Base-by-base conservation (phyloP, 2,113 vertebrate genomes). In the Callocephalon fimbriatum region DNA sequence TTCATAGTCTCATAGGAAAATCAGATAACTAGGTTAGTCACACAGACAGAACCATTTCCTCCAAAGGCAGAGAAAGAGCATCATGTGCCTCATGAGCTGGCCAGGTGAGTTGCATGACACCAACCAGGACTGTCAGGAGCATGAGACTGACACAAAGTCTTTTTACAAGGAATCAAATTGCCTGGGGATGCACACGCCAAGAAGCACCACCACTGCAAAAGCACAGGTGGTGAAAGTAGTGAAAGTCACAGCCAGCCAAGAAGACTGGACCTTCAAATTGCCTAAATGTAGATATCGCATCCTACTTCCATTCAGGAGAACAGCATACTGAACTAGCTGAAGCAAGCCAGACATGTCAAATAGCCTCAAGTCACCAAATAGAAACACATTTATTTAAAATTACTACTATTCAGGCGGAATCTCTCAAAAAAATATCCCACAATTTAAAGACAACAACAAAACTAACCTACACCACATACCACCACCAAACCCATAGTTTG, bases 401-500 rank as follows among this genome's bases (percentile, higher is more conserved):
- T 27, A 62, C 13, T 65, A 14, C 29, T 50, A 5, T 6, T 82
- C 7, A 12, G 38, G 17, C 14, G 51, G 15, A 82, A 85, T 26
- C 10, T 40, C n/a, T 44, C 9, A 0, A 0, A 15, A 86, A 86
- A 74, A 47, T 6, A 75, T 10, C 9, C 18, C 35, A 45, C 2
- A 22, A 29, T 13, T 82, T 35, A 40, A 75, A 72, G 71, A 9
- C 5, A 62, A n/a, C 0, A 7, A n/a, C 1, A 7, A 17, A 23
- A 62, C 51, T 15, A 37, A 4, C 1, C 14, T 32, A 56, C 20
- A 47, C 2, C 12, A 21, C 51, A 31, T 67, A 76, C 23, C 11
- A 48, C 4, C 25, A 25, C 8, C 1, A 0, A 21, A 32, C 27
- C 12, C 5, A 54, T 7, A 5, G 4, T 0, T 6, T 32, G 20